phyloP scores from a whole-genome alignment of 2,113 vertebrate species.

The Jacana jacana region DNA sequence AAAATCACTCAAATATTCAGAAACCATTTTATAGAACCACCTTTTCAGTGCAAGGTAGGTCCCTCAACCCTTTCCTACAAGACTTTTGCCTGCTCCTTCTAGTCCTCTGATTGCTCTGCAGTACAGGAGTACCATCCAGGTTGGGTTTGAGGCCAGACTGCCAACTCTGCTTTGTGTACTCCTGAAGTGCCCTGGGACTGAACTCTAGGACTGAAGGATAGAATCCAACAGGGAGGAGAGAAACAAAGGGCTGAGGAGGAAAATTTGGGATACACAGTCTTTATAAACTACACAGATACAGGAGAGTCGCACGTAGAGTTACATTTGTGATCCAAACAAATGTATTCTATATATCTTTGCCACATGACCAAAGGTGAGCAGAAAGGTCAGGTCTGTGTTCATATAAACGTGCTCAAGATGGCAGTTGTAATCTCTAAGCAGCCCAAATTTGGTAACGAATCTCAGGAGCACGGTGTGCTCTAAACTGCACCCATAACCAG shows the following conservation, averaged over 20 bases:
- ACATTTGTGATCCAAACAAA: not conserved
- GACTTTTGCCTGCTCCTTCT: not conserved
- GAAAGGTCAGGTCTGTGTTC: not conserved
- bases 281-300: not conserved
- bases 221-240: not conserved
- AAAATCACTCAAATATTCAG: not conserved
- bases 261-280: not conserved
- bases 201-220: not conserved
- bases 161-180: not conserved
- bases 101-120: not conserved
- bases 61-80: not conserved
- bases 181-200: not conserved
- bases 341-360: not conserved
- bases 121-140: not conserved
- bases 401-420: not conserved
- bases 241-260: not conserved
- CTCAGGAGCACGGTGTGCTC: not conserved
- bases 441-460: not conserved
- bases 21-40: not conserved
- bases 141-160: not conserved
- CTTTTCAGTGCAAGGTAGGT: not conserved
- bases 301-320: not conserved
- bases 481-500: not conserved
- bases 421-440: not conserved
- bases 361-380: not conserved